These are phyloP conservation scores for Zeugodacus cucurbitae DNA, from an alignment of 1,140 invertebrate genomes.

Conservation along the genomic window DNA sequence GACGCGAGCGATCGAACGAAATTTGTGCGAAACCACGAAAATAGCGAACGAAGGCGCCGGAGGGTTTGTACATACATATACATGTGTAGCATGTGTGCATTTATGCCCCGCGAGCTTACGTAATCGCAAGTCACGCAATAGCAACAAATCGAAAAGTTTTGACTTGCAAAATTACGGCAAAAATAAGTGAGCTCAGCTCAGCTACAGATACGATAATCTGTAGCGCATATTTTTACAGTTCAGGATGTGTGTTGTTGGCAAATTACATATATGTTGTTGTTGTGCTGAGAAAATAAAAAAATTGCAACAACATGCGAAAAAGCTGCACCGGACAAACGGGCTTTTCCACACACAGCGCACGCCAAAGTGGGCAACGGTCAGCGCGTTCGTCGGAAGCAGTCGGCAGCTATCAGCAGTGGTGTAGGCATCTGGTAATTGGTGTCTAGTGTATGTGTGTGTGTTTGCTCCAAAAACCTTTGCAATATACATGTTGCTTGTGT, in stretches of 20 bases:
- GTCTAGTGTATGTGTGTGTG: background rate
- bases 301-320: background rate
- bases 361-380: conserved; percentile 28
- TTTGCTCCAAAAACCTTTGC: conserved; percentile 25
- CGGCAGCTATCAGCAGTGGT: background rate
- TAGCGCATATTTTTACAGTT: background rate
- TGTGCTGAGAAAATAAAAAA: background rate
- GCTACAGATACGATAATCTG: background rate
- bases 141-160: background rate
- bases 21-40: background rate
- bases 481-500: background rate
- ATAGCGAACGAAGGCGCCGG: background rate
- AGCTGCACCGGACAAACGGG: background rate
- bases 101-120: background rate
- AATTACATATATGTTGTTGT: background rate
- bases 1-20: background rate
- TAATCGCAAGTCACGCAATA: background rate
- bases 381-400: conserved; percentile 13
- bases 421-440: background rate
- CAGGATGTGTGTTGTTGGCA: conserved; percentile 13
- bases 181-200: background rate
- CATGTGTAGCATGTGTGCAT: background rate
- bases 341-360: conserved; percentile 26
- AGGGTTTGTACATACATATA: background rate
- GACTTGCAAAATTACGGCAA: background rate